Conservation (phyloP, 2,113 vertebrate species). For the Grantiella picta region DNA sequence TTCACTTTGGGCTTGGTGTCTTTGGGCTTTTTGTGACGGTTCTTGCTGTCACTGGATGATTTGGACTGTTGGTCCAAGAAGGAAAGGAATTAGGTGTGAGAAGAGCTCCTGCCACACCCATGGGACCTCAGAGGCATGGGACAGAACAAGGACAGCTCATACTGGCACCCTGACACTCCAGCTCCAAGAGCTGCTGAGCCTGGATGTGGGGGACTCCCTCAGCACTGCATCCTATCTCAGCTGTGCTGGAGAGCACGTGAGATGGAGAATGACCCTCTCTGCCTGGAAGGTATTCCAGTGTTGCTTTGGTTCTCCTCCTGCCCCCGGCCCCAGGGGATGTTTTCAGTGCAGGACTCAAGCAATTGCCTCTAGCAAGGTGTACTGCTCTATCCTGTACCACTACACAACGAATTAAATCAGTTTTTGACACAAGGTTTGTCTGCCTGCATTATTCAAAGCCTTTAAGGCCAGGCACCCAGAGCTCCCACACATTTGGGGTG, state of each 20-base stretch:
- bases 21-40: constrained; percentile 97
- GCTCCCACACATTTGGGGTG: background rate
- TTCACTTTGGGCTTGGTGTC: constrained; percentile 98
- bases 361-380: background rate
- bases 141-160: background rate
- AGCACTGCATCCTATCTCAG: background rate
- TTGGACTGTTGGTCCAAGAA: constrained; percentile 78
- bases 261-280: background rate
- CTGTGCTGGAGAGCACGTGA: background rate
- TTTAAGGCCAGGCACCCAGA: background rate
- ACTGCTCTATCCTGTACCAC: background rate
- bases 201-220: background rate
- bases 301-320: background rate
- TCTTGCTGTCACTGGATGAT: constrained; percentile 82
- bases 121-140: background rate
- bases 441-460: background rate
- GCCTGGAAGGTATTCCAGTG: background rate
- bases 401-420: background rate
- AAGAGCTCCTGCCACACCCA: background rate
- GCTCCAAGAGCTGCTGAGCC: background rate
- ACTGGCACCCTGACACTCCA: background rate
- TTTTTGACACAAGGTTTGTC: background rate
- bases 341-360: background rate
- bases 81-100: background rate
- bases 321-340: background rate